Conservation (phyloP, 1,140 invertebrate species). For the Antheraea pernyi region DNA sequence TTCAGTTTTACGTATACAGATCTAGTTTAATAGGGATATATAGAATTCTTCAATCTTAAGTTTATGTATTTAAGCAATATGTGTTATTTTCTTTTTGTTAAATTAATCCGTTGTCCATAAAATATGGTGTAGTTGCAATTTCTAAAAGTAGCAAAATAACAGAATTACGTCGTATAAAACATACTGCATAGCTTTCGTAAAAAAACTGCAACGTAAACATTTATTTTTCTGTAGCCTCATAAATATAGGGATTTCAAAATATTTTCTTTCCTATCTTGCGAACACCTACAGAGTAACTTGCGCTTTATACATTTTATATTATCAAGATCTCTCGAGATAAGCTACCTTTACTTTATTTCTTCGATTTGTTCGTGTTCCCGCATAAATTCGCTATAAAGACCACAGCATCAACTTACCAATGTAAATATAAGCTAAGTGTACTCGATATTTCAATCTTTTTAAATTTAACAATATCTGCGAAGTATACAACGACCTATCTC, state of each 20-base stretch:
- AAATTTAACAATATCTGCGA: background rate
- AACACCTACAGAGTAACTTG: constrained; percentile 30
- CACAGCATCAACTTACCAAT: no score
- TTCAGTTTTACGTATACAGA: no score
- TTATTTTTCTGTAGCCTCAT: constrained; percentile 1
- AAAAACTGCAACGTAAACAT: background rate
- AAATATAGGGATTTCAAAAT: constrained; percentile 31
- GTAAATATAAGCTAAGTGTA: background rate
- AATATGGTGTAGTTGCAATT: background rate
- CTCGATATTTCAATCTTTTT: background rate
- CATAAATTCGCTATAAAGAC: constrained; percentile 39
- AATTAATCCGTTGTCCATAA: no score
- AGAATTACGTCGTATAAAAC: background rate
- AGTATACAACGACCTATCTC: no score
- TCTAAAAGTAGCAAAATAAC: background rate
- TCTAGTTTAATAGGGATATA: no score
- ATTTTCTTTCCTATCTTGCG: constrained; percentile 40
- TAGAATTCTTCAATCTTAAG: no score
- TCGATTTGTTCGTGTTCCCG: constrained; percentile 70
- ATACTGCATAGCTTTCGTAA: background rate
- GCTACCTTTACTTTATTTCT: constrained; percentile 55
- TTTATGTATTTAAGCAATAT: no score
- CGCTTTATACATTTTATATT: constrained; percentile 53
- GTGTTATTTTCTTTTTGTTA: no score
- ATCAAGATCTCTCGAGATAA: constrained; percentile 61